phyloP scores from a whole-genome alignment of 2,113 vertebrate species.

The Centropus unirufus region DNA sequence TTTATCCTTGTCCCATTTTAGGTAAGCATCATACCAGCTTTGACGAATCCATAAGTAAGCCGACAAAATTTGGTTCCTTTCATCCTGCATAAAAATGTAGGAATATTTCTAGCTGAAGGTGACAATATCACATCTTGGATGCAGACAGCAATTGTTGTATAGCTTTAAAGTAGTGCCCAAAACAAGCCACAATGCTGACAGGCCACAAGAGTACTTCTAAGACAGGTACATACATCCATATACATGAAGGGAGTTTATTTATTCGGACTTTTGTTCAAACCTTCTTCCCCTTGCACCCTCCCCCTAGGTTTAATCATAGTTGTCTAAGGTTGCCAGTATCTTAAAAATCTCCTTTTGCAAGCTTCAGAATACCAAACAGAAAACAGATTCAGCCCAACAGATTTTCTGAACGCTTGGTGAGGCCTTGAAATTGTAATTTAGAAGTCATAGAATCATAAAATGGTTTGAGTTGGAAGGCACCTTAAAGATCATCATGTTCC shows the following conservation, averaged over 20 bases:
- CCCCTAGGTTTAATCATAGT: neutral
- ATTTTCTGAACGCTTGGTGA: neutral
- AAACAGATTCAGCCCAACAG: neutral
- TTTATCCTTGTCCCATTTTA: slow-evolving; percentile 92
- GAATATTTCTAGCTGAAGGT: neutral
- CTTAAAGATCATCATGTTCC: too few species aligned
- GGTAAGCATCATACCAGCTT: slow-evolving; percentile 91
- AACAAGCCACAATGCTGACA: neutral
- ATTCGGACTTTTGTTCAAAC: neutral
- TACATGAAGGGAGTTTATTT: neutral
- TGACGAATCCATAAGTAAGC: slow-evolving; percentile 96
- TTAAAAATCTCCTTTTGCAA: neutral
- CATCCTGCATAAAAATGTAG: slow-evolving; percentile 80
- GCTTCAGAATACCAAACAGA: neutral
- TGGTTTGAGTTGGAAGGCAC: too few species aligned
- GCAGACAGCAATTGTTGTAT: neutral
- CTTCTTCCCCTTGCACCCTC: neutral
- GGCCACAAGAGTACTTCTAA: neutral
- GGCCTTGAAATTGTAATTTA: neutral
- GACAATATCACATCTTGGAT: neutral
- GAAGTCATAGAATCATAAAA: neutral
- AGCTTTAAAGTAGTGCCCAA: neutral
- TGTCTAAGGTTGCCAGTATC: neutral
- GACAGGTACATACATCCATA: neutral
- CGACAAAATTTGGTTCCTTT: slow-evolving; percentile 95